Conservation (phyloP, 2,888 invertebrate species). For the Brenthis hecate region DNA sequence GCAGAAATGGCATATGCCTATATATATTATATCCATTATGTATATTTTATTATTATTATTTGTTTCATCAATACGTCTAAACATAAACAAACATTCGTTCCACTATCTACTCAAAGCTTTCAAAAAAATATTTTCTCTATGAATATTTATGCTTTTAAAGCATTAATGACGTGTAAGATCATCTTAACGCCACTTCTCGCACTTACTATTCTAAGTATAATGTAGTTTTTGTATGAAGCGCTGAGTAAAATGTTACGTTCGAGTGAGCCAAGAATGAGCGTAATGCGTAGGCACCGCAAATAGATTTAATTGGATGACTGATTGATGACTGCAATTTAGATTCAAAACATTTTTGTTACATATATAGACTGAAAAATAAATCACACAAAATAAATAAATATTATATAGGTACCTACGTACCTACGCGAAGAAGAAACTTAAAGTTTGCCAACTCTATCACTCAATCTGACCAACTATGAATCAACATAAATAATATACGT, state of each 20-base stretch:
- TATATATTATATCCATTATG: not conserved
- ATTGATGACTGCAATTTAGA: conserved; percentile 38
- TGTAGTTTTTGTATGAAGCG: conserved; percentile 59
- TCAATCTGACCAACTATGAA: not conserved
- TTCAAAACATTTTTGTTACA: conserved; percentile 35
- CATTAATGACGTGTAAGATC: not conserved
- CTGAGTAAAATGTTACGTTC: conserved; percentile 55
- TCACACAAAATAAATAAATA: conserved; percentile 25
- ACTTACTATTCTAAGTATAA: conserved; percentile 33
- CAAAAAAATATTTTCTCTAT: not conserved
- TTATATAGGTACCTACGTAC: conserved; percentile 5
- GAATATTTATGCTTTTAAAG: not conserved
- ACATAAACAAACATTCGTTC: too few relatives aligned
- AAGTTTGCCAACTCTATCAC: conserved; percentile 18
- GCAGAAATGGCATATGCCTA: conserved; percentile 5
- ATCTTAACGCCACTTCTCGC: conserved; percentile 14
- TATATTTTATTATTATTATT: not conserved
- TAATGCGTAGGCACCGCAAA: conserved; percentile 46
- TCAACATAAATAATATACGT: too few relatives aligned
- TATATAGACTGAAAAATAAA: conserved; percentile 27
- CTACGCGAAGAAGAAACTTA: conserved; percentile 1
- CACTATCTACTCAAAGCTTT: too few relatives aligned
- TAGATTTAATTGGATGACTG: conserved; percentile 48
- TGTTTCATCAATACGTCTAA: too few relatives aligned
- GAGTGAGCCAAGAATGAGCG: conserved; percentile 40